Conservation (phyloP, 2,888 invertebrate species). For the Theretra japonica region DNA sequence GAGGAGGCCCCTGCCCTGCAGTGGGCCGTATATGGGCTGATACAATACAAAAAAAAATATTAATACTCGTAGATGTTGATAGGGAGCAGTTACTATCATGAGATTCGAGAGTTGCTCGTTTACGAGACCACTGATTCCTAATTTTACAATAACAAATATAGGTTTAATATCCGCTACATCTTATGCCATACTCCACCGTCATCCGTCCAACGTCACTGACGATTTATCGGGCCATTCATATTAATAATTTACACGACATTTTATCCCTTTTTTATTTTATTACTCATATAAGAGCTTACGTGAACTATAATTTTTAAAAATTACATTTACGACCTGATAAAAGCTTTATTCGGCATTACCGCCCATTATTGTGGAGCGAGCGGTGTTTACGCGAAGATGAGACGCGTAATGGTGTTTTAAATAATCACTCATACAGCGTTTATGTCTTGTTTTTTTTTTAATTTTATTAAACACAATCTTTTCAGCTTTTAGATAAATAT, state of each 20-base stretch:
- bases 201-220: slow-evolving; percentile 18
- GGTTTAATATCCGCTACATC: background rate
- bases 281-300: slow-evolving; percentile 1
- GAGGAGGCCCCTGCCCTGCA: no score
- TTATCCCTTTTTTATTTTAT: slow-evolving; percentile 19
- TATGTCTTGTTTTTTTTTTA: background rate
- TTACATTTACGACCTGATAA: slow-evolving; percentile 17
- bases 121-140: background rate
- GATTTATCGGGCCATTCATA: slow-evolving; percentile 30
- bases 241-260: slow-evolving; percentile 28
- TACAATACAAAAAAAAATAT: no score
- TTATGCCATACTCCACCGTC: background rate
- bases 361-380: background rate
- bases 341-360: slow-evolving; percentile 1
- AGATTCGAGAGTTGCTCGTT: no score
- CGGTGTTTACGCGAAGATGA: background rate
- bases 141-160: background rate
- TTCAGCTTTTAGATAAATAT: no score
- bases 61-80: no score
- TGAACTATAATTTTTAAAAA: slow-evolving; percentile 19
- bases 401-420: background rate
- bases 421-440: background rate
- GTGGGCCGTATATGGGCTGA: no score
- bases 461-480: no score
- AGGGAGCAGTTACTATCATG: no score